Conservation (phyloP, 64 coral and sea anemone species). For the Pachyseris speciosa region DNA sequence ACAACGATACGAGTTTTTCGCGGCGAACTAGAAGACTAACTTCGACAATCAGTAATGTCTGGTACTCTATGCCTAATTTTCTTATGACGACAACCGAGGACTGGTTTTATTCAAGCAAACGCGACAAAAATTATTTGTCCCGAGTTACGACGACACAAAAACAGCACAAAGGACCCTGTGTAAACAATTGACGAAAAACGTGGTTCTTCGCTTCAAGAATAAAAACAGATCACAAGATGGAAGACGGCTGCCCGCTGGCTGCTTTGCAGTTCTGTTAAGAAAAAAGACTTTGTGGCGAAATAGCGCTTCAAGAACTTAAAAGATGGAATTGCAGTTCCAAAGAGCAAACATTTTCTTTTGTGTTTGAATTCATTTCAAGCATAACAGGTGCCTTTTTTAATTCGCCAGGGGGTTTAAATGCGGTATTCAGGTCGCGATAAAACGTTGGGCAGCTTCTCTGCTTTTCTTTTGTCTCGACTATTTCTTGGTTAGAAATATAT, state of each 20-base stretch:
- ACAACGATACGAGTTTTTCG: neutral
- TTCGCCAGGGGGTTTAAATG: neutral
- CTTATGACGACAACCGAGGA: neutral
- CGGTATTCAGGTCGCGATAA: neutral
- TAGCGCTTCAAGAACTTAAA: neutral
- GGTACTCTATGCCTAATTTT: neutral
- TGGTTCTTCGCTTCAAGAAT: neutral
- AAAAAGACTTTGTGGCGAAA: neutral
- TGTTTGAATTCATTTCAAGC: neutral
- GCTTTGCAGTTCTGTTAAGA: neutral
- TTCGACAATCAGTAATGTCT: neutral
- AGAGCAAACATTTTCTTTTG: neutral
- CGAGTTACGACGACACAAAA: neutral
- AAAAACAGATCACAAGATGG: neutral
- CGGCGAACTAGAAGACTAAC: neutral
- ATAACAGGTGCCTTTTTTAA: neutral
- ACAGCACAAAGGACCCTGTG: neutral
- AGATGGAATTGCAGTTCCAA: neutral
- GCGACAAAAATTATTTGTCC: neutral
- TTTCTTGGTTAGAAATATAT: neutral
- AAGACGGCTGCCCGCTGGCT: no score
- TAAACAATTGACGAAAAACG: conserved; percentile 1
- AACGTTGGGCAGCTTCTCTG: no score
- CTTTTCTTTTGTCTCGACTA: neutral
- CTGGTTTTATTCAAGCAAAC: neutral